A percentile compares a stretch with the other conserved stretches of the same genome.
Conservation (phyloP, 1,140 invertebrate species). For the Saxidomus purpurata region DNA sequence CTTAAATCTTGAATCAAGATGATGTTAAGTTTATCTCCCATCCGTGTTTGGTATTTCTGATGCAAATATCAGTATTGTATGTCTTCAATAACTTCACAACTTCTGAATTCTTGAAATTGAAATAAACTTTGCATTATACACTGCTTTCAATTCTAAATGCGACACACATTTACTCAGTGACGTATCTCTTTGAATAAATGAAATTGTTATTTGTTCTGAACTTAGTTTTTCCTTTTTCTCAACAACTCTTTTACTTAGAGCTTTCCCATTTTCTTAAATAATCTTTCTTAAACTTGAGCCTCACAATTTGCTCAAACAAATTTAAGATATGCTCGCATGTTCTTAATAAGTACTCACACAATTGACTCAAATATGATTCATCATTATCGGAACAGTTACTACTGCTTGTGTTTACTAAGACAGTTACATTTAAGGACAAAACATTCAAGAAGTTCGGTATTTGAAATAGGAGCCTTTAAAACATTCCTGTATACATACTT, state of each 20-base stretch:
- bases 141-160: background rate
- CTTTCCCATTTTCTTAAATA: background rate
- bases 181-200: background rate
- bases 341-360: too few species aligned
- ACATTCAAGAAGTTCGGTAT: too few species aligned
- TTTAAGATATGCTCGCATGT: background rate
- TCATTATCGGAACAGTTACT: too few species aligned
- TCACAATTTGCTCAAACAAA: slow-evolving; percentile 37
- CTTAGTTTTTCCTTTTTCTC: background rate
- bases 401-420: too few species aligned
- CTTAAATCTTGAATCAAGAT: background rate
- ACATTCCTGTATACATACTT: background rate
- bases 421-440: too few species aligned
- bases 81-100: background rate
- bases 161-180: background rate
- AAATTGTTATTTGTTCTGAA: background rate
- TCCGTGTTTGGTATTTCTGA: background rate
- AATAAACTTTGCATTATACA: background rate
- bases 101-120: background rate
- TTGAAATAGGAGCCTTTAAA: too few species aligned
- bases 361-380: too few species aligned
- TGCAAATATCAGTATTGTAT: background rate
- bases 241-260: background rate
- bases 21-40: background rate
- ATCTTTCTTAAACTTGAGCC: slow-evolving; percentile 34